phyloP scores from a whole-genome alignment of 2,797 vertebrate genomes.

The Euphonia xanthogaster region DNA sequence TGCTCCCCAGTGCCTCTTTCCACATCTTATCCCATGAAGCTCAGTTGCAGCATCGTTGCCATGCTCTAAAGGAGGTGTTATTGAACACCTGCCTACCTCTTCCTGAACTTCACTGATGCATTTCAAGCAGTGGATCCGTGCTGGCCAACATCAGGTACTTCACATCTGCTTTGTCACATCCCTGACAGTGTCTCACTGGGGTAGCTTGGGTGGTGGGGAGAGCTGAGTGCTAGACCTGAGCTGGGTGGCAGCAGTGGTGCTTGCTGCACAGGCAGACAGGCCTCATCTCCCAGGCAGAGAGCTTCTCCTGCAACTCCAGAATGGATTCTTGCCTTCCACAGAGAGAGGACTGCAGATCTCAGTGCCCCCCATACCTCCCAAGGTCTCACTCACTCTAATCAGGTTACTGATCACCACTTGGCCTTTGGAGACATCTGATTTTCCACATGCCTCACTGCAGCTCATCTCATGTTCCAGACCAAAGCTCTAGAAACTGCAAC shows the following conservation, averaged over 20 bases:
- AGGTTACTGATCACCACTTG: background rate
- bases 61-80: background rate
- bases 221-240: background rate
- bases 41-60: background rate
- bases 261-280: background rate
- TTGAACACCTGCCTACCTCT: background rate
- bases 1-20: background rate
- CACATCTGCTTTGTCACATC: background rate
- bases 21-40: background rate
- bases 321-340: background rate
- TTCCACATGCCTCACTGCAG: fast-evolving
- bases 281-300: background rate
- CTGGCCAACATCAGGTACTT: background rate
- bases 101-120: background rate
- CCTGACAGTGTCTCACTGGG: background rate
- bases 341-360: background rate
- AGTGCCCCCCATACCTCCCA: fast-evolving
- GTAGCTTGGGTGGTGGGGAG: background rate
- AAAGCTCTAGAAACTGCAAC: background rate
- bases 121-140: background rate
- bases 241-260: background rate
- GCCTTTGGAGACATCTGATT: background rate
- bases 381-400: background rate
- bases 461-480: background rate
- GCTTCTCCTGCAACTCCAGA: background rate